Evolutionary conservation across 2,113 vertebrate genomes (phyloP).

Genomic region (Atrichornis clamosus): DNA sequence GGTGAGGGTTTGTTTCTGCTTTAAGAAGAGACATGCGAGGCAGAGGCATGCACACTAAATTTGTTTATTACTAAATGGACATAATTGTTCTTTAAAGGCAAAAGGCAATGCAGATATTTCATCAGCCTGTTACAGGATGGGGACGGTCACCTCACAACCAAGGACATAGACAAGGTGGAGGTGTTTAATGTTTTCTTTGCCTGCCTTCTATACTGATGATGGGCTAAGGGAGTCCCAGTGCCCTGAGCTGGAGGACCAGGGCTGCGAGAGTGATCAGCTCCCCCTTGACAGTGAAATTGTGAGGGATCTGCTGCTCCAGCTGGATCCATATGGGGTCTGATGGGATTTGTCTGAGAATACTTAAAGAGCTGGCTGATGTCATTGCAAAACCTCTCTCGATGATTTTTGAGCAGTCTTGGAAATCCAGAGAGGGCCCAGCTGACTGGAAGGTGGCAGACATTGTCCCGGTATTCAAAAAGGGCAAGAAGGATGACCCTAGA

Average conservation of each 20-base stretch:
- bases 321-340: background rate
- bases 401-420: background rate
- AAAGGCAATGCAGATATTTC: background rate
- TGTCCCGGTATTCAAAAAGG: background rate
- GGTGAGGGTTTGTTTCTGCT: background rate
- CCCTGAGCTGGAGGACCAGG: background rate
- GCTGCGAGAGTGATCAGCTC: background rate
- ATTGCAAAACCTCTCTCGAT: background rate
- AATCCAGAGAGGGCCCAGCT: background rate
- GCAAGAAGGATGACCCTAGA: background rate
- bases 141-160: background rate
- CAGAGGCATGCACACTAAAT: background rate
- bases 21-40: background rate
- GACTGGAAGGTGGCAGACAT: rapidly evolving
- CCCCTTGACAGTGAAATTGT: background rate
- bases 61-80: background rate
- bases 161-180: background rate
- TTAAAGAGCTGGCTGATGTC: background rate
- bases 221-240: background rate
- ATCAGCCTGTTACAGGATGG: no score
- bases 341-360: background rate
- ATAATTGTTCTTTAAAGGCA: background rate
- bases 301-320: background rate
- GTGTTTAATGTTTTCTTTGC: background rate
- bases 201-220: background rate